Evolutionary conservation across 2,113 vertebrate genomes (phyloP), one percentile per base, ranked within the genome.

Genomic region (Syngnathus floridae): DNA sequence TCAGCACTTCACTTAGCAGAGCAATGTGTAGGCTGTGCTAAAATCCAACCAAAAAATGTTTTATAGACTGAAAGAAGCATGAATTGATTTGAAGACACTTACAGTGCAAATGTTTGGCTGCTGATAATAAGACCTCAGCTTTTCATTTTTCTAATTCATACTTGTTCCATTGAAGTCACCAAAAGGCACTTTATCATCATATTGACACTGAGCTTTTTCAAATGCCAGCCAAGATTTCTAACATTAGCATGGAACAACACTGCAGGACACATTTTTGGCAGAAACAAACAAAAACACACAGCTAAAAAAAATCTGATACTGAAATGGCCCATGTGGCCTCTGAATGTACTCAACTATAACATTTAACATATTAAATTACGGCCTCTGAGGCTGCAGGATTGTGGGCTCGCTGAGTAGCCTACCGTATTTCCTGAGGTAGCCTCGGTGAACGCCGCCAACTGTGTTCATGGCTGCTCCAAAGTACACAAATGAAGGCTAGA

Each of bases 391-490:
- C 46, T 9, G 6, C 48, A 51, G n/a, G 48, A 45, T 43, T 22
- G 40, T 14, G 19, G 48, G 19, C 6, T 17, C 21, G 40, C 1
- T 22, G 16, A 56, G 17, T 45, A 22, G 40, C 89, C 73, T 85
- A 93, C 92, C 92, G 17, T 93, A 93, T 79, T 93, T 93, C 72
- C 69, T 87, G 56, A 93, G 89, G 84, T 90, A 93, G 52, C 92
- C 92, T 62, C 71, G 82, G 12, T 91, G 91, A 64, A 92, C 69
- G 40, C 89, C 90, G 1, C 84, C 75, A 43, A 79, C 77, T 76
- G 82, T 65, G 40, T 66, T 73, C 77, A 67, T 76, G 73, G 65
- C 68, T 57, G 62, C 75, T 51, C 31, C 43, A 69, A 45, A 52
- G n/a, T 76, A 54, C 19, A 57, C 66, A 75, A 82, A 73, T 79